Evolutionary conservation across 2,797 vertebrate species (phyloP).

Genomic region (Selene dorsalis): DNA sequence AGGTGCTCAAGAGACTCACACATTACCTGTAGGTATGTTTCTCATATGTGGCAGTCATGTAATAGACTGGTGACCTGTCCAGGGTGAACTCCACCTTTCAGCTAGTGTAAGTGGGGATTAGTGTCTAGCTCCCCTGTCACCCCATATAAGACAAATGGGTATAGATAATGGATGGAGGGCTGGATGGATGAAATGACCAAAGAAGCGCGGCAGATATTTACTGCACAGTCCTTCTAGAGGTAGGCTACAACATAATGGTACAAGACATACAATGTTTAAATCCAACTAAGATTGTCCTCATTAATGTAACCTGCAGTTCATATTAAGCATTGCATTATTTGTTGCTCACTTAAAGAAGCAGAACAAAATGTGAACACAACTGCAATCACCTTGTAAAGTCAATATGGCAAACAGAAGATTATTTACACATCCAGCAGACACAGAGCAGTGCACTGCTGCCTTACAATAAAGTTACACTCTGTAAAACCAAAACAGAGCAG

Average conservation of each 20-base stretch:
- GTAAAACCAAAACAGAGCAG: neutral
- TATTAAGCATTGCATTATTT: neutral
- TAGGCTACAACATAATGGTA: neutral
- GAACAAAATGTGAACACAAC: neutral
- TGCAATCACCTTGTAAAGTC: neutral
- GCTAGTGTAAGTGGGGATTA: neutral
- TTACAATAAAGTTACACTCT: neutral
- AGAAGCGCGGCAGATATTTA: neutral
- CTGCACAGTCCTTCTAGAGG: neutral
- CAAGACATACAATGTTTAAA: neutral
- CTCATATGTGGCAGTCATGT: slow-evolving; percentile 9
- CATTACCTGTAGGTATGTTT: slow-evolving; percentile 2
- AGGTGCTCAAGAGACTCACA: slow-evolving; percentile 5
- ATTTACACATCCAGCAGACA: neutral
- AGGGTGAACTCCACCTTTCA: neutral
- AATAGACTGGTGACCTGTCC: slow-evolving; percentile 12
- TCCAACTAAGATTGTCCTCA: neutral
- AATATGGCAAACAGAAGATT: neutral
- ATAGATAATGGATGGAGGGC: neutral
- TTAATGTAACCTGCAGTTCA: neutral
- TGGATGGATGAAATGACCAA: slow-evolving; percentile 2
- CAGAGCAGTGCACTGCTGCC: neutral
- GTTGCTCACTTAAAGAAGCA: neutral
- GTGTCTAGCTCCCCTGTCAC: neutral
- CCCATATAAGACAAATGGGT: slow-evolving; percentile 1